These are phyloP conservation scores for Nanorana parkeri DNA, from an alignment of 2,113 vertebrate genomes.

Conservation along the genomic window DNA sequence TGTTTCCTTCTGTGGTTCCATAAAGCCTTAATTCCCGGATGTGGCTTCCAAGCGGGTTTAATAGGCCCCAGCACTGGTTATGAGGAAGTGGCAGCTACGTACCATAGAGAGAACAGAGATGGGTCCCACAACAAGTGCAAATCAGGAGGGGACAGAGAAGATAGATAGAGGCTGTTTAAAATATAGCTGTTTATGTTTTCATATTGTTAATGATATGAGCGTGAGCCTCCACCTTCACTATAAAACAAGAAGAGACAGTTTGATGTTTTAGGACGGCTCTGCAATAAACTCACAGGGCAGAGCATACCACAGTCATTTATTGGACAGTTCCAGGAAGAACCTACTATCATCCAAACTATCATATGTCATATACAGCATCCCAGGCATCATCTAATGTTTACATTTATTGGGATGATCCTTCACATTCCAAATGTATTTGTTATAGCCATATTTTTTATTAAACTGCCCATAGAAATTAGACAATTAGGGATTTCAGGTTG, in stretches of 20 bases:
- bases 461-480: too few species aligned
- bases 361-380: neutral
- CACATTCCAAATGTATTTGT: neutral
- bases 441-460: too few species aligned
- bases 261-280: neutral
- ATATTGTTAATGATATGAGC: neutral
- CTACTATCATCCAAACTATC: neutral
- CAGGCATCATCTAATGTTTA: conserved; percentile 8
- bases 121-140: conserved; percentile 21
- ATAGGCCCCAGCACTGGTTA: conserved; percentile 46
- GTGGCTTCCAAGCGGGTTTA: conserved; percentile 37
- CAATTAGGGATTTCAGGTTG: too few species aligned
- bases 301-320: conserved; percentile 2
- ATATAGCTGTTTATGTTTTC: conserved; percentile 10
- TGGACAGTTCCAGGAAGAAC: conserved; percentile 6
- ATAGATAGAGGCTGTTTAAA: neutral
- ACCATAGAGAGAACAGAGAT: conserved; percentile 4
- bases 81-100: conserved; percentile 27
- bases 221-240: neutral
- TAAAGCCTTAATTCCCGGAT: conserved; percentile 49
- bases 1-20: conserved; percentile 44
- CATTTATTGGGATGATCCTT: neutral
- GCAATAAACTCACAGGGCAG: neutral
- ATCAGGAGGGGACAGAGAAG: neutral
- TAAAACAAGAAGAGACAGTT: conserved; percentile 5